A percentile compares a stretch with the other conserved stretches of the same genome.
These are phyloP conservation scores for Leptopilina drosophilae DNA, from an alignment of 2,888 invertebrate species.

Conservation along the genomic window DNA sequence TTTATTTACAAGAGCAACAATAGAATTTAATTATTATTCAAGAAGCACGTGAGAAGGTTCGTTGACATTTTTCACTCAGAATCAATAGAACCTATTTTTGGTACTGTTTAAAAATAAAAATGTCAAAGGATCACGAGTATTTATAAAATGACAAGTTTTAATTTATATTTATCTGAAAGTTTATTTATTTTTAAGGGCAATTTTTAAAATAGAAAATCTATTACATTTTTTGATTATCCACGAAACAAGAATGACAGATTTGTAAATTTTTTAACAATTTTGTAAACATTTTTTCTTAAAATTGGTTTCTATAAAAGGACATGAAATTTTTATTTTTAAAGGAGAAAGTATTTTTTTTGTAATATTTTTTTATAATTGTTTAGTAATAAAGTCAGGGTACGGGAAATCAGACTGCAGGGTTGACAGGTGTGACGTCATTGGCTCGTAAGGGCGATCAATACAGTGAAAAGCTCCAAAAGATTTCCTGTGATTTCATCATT, in stretches of 20 bases:
- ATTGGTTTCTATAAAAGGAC: too few relatives aligned
- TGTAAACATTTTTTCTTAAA: too few relatives aligned
- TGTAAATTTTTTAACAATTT: too few relatives aligned
- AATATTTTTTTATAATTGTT: not conserved
- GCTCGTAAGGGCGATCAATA: conserved; percentile 73
- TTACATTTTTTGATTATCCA: too few relatives aligned
- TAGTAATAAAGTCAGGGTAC: conserved; percentile 49
- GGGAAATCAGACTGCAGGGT: conserved; percentile 56
- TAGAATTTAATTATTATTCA: not conserved
- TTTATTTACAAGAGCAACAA: not conserved
- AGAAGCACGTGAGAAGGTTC: conserved; percentile 16
- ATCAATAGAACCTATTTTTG: conserved; percentile 6
- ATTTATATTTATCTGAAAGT: too few relatives aligned
- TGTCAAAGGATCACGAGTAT: not conserved
- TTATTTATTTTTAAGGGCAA: too few relatives aligned
- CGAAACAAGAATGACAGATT: too few relatives aligned
- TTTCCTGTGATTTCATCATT: conserved; percentile 51
- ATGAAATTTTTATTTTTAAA: not conserved
- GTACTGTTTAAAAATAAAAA: not conserved
- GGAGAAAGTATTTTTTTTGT: not conserved
- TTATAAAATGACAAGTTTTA: not conserved
- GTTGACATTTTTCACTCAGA: not conserved
- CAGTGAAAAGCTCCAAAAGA: conserved; percentile 63
- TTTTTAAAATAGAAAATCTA: too few relatives aligned
- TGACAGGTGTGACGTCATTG: conserved; percentile 70